Evolutionary conservation across 2,888 invertebrate species (phyloP), one percentile per base, ranked within the genome.

Genomic region (Eustalomyia histrio): DNA sequence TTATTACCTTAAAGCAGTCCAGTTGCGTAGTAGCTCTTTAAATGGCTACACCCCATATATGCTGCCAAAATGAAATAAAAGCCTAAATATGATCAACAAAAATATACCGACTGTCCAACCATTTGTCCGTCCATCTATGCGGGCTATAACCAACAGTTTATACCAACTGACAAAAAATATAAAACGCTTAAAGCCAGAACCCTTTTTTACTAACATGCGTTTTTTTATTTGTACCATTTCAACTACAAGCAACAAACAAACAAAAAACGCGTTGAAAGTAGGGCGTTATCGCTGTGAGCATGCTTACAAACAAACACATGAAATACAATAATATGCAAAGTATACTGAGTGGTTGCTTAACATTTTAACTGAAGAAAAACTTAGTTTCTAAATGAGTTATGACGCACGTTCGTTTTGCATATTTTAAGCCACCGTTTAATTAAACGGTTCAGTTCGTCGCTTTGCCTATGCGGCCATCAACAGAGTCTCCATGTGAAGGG

Each of bases 351-450:
- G 57, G 16, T 61, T 14, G 5, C 16, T 58, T 35, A 29, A 43
- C 33, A 9, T 18, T 16, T 67, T 74, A 71, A 80, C 82, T 83
- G 83, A 79, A 82, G 86, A 88, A 89, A 47, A 60, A 64, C 83
- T 83, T 82, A 81, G 55, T 76, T 83, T 80, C 83, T 83, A 88
- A 87, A 89, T 89, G 89, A 90, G 87, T 89, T 90, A 89, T 89
- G 88, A 89, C 85, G 84, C 85, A 87, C 86, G 86, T 89, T 87
- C 85, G 86, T 47, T 90, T 89, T 90, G 89, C 90, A 89, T 90
- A 90, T 90, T 89, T 89, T 88, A 89, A 88, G 89, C 89, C 89
- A 89, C 89, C 85, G 89, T 89, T 89, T 89, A 89, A 89, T 90
- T 89, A 90, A 88, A 88, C 88, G 89, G 82, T 83, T 67, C 55